A percentile compares a stretch with the other conserved stretches of the same genome.
Evolutionary conservation across 2,113 vertebrate genomes (phyloP).

Genomic region (Procavia capensis): DNA sequence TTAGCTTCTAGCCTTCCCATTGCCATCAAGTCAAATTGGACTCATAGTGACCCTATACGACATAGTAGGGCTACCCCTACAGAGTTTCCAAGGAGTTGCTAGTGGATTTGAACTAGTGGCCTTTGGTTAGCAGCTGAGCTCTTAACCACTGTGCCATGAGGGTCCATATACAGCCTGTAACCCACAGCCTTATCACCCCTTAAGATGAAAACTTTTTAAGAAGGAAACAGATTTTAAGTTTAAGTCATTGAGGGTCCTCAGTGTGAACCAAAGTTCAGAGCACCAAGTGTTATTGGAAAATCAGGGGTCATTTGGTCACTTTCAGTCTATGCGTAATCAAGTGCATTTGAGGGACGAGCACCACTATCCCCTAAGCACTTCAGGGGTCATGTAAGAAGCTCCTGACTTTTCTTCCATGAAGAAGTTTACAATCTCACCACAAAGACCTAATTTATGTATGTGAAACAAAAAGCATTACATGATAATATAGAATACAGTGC

Average conservation of each 20-base stretch:
- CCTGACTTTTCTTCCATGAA: background rate
- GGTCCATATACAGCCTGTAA: too few relatives aligned
- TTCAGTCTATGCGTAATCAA: background rate
- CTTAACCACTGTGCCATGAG: too few relatives aligned
- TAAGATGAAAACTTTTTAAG: background rate
- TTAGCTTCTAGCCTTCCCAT: background rate
- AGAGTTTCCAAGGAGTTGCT: too few relatives aligned
- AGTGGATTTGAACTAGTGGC: too few relatives aligned
- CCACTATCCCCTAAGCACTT: background rate
- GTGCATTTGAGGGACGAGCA: background rate
- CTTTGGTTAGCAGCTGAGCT: too few relatives aligned
- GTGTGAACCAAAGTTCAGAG: background rate
- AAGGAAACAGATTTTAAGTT: background rate
- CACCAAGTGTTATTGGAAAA: background rate
- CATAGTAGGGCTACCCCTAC: too few relatives aligned
- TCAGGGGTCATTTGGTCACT: background rate
- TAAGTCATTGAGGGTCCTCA: background rate
- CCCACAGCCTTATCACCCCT: background rate
- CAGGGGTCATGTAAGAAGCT: background rate
- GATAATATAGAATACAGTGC: background rate
- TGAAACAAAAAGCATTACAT: constrained; percentile 9
- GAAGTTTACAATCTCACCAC: background rate
- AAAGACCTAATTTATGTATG: background rate
- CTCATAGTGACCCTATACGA: too few relatives aligned
- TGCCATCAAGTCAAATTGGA: too few relatives aligned